These are phyloP conservation scores for Gibbula magus DNA, from an alignment of 2,888 invertebrate species.

Conservation along the genomic window DNA sequence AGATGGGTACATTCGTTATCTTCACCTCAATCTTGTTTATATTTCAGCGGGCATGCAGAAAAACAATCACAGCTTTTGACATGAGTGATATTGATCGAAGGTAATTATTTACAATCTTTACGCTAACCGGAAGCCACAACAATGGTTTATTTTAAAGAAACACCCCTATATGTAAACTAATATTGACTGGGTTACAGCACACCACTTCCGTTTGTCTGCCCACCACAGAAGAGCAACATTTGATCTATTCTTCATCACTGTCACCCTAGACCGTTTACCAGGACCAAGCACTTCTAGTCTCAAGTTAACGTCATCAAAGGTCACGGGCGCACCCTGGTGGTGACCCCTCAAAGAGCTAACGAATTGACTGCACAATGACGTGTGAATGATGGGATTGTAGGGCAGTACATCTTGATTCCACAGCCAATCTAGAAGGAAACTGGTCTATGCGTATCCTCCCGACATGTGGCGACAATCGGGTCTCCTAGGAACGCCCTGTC, in stretches of 20 bases:
- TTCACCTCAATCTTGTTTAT: too few relatives aligned
- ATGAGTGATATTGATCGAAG: too few relatives aligned
- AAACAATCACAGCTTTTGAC: too few relatives aligned
- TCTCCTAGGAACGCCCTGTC: background rate
- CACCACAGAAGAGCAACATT: background rate
- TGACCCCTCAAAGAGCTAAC: background rate
- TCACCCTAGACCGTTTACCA: background rate
- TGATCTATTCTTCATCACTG: background rate
- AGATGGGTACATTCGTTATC: too few relatives aligned
- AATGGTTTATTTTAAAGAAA: background rate
- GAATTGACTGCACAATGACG: background rate
- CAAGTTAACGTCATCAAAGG: slow-evolving; percentile 13
- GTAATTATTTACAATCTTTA: background rate
- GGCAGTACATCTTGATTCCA: background rate
- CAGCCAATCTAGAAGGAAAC: background rate
- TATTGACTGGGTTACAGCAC: background rate
- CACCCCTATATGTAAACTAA: background rate
- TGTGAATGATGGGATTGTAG: slow-evolving; percentile 1
- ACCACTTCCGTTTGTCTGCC: background rate
- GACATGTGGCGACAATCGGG: background rate
- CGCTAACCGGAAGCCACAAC: background rate
- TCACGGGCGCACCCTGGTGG: slow-evolving; percentile 7
- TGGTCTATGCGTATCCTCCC: background rate
- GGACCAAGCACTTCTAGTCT: background rate
- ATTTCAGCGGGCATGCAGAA: too few relatives aligned